A percentile compares a stretch with the other conserved stretches of the same genome.
Conservation (phyloP, 2,888 invertebrate genomes). For the Shargacucullia verbasci region DNA sequence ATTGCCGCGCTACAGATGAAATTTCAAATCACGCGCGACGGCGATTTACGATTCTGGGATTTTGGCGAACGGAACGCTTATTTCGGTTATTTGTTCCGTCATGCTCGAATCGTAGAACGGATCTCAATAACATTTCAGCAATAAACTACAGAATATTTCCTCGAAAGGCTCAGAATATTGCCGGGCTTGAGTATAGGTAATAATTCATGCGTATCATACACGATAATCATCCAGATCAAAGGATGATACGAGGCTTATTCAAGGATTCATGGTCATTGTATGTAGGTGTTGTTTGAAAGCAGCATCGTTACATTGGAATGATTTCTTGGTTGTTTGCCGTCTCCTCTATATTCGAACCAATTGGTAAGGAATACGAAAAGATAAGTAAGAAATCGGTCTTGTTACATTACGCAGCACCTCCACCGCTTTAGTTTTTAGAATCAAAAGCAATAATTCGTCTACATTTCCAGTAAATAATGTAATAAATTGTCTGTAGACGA, state of each 20-base stretch:
- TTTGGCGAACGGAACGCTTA: slow-evolving; percentile 21
- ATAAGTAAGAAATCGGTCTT: slow-evolving; percentile 63
- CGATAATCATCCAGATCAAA: slow-evolving; percentile 55
- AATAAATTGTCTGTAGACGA: slow-evolving; percentile 29
- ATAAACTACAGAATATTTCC: slow-evolving; percentile 32
- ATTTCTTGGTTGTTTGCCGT: slow-evolving; percentile 67
- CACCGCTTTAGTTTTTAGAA: slow-evolving; percentile 63
- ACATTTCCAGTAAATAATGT: slow-evolving; percentile 26
- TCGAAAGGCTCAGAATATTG: slow-evolving; percentile 13
- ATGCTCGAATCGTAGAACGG: slow-evolving; percentile 41
- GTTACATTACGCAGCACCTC: slow-evolving; percentile 11
- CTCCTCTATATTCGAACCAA: slow-evolving; percentile 47
- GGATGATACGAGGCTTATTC: slow-evolving; percentile 37
- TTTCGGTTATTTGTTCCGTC: slow-evolving; percentile 25
- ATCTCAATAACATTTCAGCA: slow-evolving; percentile 37
- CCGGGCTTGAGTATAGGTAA: slow-evolving; percentile 4
- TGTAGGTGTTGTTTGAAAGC: slow-evolving; percentile 46
- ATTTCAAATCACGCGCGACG: not conserved
- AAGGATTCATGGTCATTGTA: slow-evolving; percentile 47
- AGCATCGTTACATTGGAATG: slow-evolving; percentile 47
- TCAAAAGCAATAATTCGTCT: slow-evolving; percentile 46
- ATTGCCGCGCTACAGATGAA: slow-evolving; percentile 2
- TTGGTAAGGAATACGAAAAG: slow-evolving; percentile 53
- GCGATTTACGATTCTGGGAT: slow-evolving; percentile 14
- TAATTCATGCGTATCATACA: slow-evolving; percentile 45